Evolutionary conservation across 2,797 vertebrate species (phyloP), one percentile per base, ranked within the genome.

Genomic region (Lacerta viridis): DNA sequence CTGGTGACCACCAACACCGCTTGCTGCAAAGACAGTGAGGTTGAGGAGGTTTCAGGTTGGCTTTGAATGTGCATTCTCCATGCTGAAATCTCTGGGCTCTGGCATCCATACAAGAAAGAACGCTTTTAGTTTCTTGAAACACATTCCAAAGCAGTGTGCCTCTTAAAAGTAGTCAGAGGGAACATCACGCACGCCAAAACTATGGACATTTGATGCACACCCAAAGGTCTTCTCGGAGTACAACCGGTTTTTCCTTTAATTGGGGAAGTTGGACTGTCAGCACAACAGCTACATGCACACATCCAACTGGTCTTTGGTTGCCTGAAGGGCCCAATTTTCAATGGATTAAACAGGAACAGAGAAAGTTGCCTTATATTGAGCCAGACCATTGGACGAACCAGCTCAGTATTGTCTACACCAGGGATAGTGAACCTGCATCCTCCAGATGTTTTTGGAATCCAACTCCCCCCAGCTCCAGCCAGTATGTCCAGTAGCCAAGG

Each of bases 191-290:
- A 43, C 74, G 27, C 17, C 29, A 27, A 74, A 85, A 33, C 41
- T 80, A 27, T 6, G 39, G 29, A 36, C 33, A 74, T 33, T 18
- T 11, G 29, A 39, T 61, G 39, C 66, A 79, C 68, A 80, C 68
- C 33, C 69, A 72, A 89, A 74, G 27, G 29, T 50, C 15, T 27
- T 46, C 17, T 85, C 66, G 64, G 68, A 81, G 17, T 43, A n/a
- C 77, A 85, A 72, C 68, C 39, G 43, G 29, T 25, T 46, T 80
- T 88, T 64, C 20, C 41, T 41, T 15, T 61, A 43, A n/a, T 10
- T 43, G 76, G 55, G 43, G 80, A 80, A 84, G 18, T 64, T 84
- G 66, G 66, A 10, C 74, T 77, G 64, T 84, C 36, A 79, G 36
- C 27, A n/a, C n/a, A 80, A 25, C 7, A 59, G 41, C 23, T 61